Evolutionary conservation across 2,113 vertebrate species (phyloP), one percentile per base, ranked within the genome.

Genomic region (Psettodes erumei): DNA sequence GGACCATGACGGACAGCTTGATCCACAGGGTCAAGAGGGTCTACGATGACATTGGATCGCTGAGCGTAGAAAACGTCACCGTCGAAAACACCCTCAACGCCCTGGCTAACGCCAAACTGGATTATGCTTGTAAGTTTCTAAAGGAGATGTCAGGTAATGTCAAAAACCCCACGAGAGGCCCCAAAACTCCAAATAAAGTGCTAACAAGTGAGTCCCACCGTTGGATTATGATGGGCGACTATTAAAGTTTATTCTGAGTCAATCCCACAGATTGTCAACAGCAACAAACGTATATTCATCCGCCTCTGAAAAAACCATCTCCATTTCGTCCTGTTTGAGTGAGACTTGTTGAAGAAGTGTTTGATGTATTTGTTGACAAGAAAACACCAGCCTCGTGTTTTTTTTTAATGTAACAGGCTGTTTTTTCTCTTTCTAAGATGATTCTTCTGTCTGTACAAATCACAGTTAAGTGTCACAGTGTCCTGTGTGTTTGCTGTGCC

Each of bases 61-160:
- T 98, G 66, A 86, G 92, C 56, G n/a, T 91, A 12, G 94, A 94
- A n/a, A 90, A 92, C 16, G 93, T 97, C 40, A 95, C 95, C 1
- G 93, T 94, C 0, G 95, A 96, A 75, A 99, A 98, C 87, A 97
- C 96, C 7, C 19, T 98, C 51, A 94, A 51, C 51, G 85, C 92
- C 15, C 79, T 99, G 77, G 96, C 97, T 55, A 83, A 95, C 59
- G 88, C 95, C 33, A 97, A 96, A 69, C 81, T 96, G 82, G 95
- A 96, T 48, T 99, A 98, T 47, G 89, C 95, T 76, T 95, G 97
- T 99, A 91, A 89, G 88, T 90, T 6, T 69, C 8, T 1, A 50
- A 23, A 32, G 5, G 10, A 55, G 8, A 23, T 2, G 19, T 65
- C 15, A 13, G 3, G 19, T 58, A 8, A 16, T 50, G 9, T 27